Evolutionary conservation across 1,140 invertebrate species (phyloP).

Genomic region (Aradophagus sp.): DNA sequence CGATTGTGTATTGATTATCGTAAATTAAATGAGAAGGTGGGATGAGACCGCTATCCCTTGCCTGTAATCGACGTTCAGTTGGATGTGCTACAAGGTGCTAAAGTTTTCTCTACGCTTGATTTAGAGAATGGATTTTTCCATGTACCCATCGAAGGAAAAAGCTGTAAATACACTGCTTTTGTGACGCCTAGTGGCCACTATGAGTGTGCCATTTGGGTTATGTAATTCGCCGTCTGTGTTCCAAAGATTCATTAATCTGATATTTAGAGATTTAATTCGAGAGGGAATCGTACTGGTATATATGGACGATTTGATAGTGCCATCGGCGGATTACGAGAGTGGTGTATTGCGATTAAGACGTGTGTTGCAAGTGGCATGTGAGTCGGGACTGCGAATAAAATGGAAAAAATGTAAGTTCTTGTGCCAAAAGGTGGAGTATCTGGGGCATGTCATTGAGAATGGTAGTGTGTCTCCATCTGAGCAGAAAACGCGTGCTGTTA

Average conservation of each 20-base stretch:
- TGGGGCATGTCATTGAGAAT: conserved; percentile 29
- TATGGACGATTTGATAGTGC: no score
- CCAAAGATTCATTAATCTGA: no score
- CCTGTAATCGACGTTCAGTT: conserved; percentile 68
- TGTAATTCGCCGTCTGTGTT: no score
- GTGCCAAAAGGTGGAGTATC: conserved; percentile 18
- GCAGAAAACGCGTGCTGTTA: conserved; percentile 3
- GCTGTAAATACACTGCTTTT: conserved; percentile 43
- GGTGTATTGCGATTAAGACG: not conserved
- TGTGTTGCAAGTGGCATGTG: no score
- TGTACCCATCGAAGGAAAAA: conserved; percentile 55
- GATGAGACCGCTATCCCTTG: conserved; percentile 72
- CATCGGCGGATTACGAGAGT: conserved; percentile 28
- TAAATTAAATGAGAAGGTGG: conserved; percentile 67
- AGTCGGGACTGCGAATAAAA: conserved; percentile 15
- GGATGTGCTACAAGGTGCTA: conserved; percentile 62
- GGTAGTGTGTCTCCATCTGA: not conserved
- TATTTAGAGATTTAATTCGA: no score
- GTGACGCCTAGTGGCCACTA: not conserved
- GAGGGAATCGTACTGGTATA: no score
- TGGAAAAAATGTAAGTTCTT: conserved; percentile 55
- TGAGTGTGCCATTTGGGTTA: no score
- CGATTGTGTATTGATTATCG: conserved; percentile 38
- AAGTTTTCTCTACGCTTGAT: conserved; percentile 59
- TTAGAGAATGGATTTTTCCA: no score